Evolutionary conservation across 2,113 vertebrate genomes (phyloP).

Genomic region (Emydura subglobosa): DNA sequence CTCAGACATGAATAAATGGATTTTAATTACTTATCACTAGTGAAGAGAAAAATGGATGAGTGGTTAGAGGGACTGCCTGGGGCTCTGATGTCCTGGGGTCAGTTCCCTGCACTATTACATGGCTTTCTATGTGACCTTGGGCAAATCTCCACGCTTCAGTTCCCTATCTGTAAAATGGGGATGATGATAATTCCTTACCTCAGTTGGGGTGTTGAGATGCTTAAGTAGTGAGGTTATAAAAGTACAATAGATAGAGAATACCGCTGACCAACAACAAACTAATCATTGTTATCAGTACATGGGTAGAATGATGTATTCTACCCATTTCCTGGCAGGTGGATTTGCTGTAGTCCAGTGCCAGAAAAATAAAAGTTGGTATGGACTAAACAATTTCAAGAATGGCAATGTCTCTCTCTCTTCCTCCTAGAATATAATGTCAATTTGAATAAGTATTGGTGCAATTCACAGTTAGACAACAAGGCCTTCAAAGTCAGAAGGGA

Average conservation of each 20-base stretch:
- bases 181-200: neutral
- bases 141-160: neutral
- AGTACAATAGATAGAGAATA: neutral
- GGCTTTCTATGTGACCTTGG: neutral
- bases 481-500: constrained; percentile 17
- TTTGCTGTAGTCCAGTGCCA: neutral
- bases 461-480: constrained; percentile 19
- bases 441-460: neutral
- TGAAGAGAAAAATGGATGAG: neutral
- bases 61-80: neutral
- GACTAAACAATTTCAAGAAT: neutral
- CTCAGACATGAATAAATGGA: neutral
- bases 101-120: neutral
- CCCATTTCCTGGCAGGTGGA: neutral
- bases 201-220: neutral
- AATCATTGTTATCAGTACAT: neutral
- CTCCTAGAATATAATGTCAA: neutral
- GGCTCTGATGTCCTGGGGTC: neutral
- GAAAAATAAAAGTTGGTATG: neutral
- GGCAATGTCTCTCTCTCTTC: neutral
- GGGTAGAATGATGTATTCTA: neutral
- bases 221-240: neutral
- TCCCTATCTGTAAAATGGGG: neutral
- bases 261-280: neutral
- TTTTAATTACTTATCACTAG: neutral